Conservation (phyloP, 2,888 invertebrate species). For the Romanomermis culicivorax region DNA sequence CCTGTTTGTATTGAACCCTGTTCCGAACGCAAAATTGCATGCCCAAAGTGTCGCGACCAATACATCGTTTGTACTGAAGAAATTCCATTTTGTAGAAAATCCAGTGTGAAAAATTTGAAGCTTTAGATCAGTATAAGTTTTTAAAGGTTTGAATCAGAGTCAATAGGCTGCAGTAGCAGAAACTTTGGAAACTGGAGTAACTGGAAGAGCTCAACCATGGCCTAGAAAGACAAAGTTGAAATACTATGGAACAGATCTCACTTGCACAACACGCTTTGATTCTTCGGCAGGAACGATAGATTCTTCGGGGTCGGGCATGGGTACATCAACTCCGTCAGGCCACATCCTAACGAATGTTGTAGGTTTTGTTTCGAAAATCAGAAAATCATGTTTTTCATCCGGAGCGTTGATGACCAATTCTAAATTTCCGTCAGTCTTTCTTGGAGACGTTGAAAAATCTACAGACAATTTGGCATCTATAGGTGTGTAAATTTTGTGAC, state of each 20-base stretch:
- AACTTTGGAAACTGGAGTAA: too few species aligned
- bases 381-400: background rate
- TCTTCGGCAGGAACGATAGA: background rate
- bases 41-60: background rate
- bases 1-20: background rate
- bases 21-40: background rate
- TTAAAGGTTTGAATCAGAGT: too few species aligned
- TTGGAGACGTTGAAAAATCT: too few species aligned
- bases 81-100: too few species aligned
- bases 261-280: background rate
- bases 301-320: background rate
- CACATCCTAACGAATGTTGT: background rate
- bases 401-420: background rate
- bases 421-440: background rate
- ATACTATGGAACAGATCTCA: too few species aligned
- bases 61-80: background rate
- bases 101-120: too few species aligned
- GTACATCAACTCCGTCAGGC: background rate
- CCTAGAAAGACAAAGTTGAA: too few species aligned
- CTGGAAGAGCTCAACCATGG: too few species aligned
- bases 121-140: too few species aligned
- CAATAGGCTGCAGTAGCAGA: too few species aligned
- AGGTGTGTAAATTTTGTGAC: background rate
- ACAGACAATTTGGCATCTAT: background rate
- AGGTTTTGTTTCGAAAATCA: background rate